phyloP scores from a whole-genome alignment of 1,140 invertebrate species.

The Bombus impatiens region DNA sequence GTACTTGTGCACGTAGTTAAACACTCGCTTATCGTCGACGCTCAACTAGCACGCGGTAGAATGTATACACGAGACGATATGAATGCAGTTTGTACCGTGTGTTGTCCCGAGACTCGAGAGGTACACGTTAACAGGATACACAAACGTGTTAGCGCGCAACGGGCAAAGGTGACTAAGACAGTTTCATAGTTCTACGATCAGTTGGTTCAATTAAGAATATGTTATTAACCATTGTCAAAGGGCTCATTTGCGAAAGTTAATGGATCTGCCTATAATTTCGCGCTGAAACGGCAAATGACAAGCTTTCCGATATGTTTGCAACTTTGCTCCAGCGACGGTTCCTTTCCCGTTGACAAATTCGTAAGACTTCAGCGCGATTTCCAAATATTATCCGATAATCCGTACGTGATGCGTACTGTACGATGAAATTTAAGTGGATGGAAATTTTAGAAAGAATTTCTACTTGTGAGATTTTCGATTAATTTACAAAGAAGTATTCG shows the following conservation, averaged over 20 bases:
- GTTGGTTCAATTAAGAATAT: slow-evolving; percentile 7
- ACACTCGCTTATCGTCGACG: neutral
- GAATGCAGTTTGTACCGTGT: neutral
- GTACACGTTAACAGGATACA: neutral
- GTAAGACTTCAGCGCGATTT: neutral
- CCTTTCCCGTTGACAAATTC: neutral
- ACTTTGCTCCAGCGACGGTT: too few species aligned
- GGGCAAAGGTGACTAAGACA: neutral
- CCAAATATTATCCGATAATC: too few species aligned
- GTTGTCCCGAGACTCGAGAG: neutral
- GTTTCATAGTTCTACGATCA: slow-evolving; percentile 13
- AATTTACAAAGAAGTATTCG: too few species aligned
- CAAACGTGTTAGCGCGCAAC: neutral
- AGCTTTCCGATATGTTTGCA: neutral
- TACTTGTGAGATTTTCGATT: too few species aligned
- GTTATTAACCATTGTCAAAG: slow-evolving; percentile 1
- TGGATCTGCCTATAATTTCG: neutral
- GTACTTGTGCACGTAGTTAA: too few species aligned
- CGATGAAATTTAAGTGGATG: too few species aligned
- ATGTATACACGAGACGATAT: neutral
- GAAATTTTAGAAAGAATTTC: too few species aligned
- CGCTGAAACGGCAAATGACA: neutral
- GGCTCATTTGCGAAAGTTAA: neutral
- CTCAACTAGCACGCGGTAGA: neutral
- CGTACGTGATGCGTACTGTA: too few species aligned